Conservation (phyloP, 1,140 invertebrate genomes). For the Zaprionus gabonicus region DNA sequence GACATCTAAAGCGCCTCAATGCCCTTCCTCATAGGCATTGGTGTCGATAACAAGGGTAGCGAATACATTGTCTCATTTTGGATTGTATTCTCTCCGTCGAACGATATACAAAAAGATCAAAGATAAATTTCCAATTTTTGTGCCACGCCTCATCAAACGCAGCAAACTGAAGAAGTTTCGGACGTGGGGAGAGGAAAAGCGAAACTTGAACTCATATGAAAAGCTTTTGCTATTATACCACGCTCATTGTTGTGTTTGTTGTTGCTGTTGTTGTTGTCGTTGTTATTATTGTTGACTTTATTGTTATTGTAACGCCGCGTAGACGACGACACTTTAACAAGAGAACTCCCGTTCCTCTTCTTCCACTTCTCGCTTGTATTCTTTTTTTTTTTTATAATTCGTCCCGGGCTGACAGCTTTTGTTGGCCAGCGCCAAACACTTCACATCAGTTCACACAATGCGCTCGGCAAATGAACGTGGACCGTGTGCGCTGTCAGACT, state of each 20-base stretch:
- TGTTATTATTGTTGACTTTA: conserved; percentile 78
- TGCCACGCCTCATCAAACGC: conserved; percentile 73
- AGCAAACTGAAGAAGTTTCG: conserved; percentile 50
- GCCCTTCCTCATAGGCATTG: conserved; percentile 24
- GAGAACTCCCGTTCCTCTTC: conserved; percentile 26
- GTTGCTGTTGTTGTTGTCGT: conserved; percentile 47
- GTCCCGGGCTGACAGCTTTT: conserved; percentile 69
- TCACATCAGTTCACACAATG: conserved; percentile 70
- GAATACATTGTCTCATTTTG: conserved; percentile 50
- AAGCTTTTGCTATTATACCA: conserved; percentile 74
- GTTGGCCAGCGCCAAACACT: conserved; percentile 71
- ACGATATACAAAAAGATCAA: conserved; percentile 75
- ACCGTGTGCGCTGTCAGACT: conserved; percentile 20
- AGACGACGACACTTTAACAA: conserved; percentile 76
- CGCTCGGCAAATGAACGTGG: conserved; percentile 62
- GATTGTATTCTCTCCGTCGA: conserved; percentile 66
- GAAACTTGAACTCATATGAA: conserved; percentile 66
- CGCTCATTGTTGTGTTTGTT: conserved; percentile 62
- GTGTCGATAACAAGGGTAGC: conserved; percentile 55
- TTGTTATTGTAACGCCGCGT: conserved; percentile 76
- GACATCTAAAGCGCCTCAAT: conserved; percentile 28
- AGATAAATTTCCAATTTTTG: conserved; percentile 81
- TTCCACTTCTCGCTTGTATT: background rate
- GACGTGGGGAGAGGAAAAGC: background rate
- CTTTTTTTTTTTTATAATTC: conserved; percentile 23